Base-by-base conservation (phyloP, 2,113 vertebrate genomes). In the Panthera tigris region DNA sequence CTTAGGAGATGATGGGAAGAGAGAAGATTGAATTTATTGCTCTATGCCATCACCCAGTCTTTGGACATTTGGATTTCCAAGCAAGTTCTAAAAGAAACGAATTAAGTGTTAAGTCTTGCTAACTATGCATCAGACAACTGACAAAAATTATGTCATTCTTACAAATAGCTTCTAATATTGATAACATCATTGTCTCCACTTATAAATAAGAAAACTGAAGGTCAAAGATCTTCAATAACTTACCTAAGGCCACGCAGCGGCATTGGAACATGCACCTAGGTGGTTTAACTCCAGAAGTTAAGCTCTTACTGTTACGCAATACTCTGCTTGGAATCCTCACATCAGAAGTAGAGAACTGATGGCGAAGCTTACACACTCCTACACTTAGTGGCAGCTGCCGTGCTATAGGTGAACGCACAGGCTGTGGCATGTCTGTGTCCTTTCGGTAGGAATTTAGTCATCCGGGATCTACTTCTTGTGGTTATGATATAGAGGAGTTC, bases 1-100 rank as follows among this genome's bases (percentile, higher is more conserved):
- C 97, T 89, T 76, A 79, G 2, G 25, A 84, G 45, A 92, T 50
- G 65, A 79, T 5, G 48, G 94, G 83, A 89, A 69, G 69, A 92
- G 36, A 82, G 66, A 94, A 95, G 29, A 79, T 52, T 65, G 36
- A 69, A 93, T 69, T 80, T 87, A 87, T 73, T 79, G 82, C 74
- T 95, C 85, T 74, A 19, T 0, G 16, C 10, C 9, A 73, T 55
- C 10, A 18, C 21, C 19, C 86, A 55, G 45, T 89, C 81, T 88
- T 88, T 89, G 29, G n/a, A 78, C 31, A 85, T 79, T 81, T 73
- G 68, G n/a, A 27, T 57, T 94, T 94, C 52, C n/a, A 96, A 89
- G 65, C 41, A 96, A 92, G 48, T 55, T 48, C 21, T n/a, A 52
- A 92, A 93, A 89, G 25, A 71, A 65, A 73, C 25, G 4, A 36